These are phyloP conservation scores for Eublepharis macularius DNA, from an alignment of 2,113 vertebrate genomes.

Conservation along the genomic window DNA sequence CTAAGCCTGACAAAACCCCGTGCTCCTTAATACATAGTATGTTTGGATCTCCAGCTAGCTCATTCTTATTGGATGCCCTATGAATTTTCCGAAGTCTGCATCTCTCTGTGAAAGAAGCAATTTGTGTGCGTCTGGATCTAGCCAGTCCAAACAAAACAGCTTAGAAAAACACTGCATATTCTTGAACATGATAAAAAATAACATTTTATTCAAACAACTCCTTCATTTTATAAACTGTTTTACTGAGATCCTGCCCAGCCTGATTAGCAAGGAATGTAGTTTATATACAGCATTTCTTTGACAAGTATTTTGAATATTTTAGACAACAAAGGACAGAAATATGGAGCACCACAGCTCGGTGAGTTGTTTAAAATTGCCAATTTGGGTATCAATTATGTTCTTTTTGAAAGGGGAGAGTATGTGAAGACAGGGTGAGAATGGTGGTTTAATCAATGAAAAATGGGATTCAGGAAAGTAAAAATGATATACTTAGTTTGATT, in stretches of 20 bases:
- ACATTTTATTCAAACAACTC: slow-evolving; percentile 34
- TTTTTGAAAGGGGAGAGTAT: slow-evolving; percentile 3
- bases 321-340: slow-evolving; percentile 37
- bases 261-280: slow-evolving; percentile 55
- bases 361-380: neutral
- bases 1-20: neutral
- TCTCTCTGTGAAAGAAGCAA: slow-evolving; percentile 13
- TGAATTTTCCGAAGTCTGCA: slow-evolving; percentile 14
- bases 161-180: neutral
- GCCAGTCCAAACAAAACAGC: slow-evolving; percentile 21
- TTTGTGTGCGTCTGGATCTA: neutral
- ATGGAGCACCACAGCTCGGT: neutral
- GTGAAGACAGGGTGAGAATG: neutral
- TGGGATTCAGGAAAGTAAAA: neutral
- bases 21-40: neutral
- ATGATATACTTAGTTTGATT: neutral
- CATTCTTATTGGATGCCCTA: neutral
- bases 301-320: slow-evolving; percentile 44
- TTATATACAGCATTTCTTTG: slow-evolving; percentile 33
- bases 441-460: neutral
- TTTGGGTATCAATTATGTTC: neutral
- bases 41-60: neutral
- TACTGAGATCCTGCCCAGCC: slow-evolving; percentile 46
- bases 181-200: slow-evolving; percentile 35
- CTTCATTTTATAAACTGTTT: slow-evolving; percentile 52